Evolutionary conservation across 2,797 vertebrate genomes (phyloP), one percentile per base, ranked within the genome.

Genomic region (Tauraco hartlaubi): DNA sequence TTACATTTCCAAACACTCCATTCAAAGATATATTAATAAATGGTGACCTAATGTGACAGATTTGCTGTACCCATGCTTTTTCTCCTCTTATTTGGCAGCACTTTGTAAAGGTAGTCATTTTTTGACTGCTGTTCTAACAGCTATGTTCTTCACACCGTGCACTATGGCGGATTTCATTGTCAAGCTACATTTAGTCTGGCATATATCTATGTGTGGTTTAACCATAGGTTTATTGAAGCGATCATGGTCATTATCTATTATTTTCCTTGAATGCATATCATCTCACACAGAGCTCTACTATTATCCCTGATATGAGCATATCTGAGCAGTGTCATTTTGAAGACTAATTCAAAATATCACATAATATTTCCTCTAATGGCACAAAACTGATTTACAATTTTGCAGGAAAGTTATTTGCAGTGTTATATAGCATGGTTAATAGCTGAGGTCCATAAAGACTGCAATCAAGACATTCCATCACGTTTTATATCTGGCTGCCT

Each of bases 311-410:
- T 48, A 74, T 5, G 5, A 92, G 18, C 41, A 17, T 37, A 82
- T 69, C 79, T 82, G 39, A 93, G 51, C 5, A 1, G 15, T 8
- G 44, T 90, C 51, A 52, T 92, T 94, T 92, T 69, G 82, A 95
- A 91, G 75, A 81, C 19, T 82, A 90, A 94, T 93, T 87, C 86
- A 80, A 83, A 95, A 67, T 78, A 85, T 29, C 76, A 68, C 8
- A 9, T 51, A 82, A 46, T 79, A 63, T 79, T 94, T 94, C 63
- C 41, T 77, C 41, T 91, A 68, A 92, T 62, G 51, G 43, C 12
- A 84, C 31, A 86, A 67, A 83, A 69, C 29, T 90, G 88, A 90
- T 84, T 74, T 72, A 84, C 20, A 39, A 3, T 76, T 87, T 49
- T 43, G 10, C 28, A 85, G 78, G 31, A 72, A 78, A 95, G 49